These are phyloP conservation scores for Anguilla marmorata DNA, from an alignment of 2,797 vertebrate genomes.

Conservation along the genomic window DNA sequence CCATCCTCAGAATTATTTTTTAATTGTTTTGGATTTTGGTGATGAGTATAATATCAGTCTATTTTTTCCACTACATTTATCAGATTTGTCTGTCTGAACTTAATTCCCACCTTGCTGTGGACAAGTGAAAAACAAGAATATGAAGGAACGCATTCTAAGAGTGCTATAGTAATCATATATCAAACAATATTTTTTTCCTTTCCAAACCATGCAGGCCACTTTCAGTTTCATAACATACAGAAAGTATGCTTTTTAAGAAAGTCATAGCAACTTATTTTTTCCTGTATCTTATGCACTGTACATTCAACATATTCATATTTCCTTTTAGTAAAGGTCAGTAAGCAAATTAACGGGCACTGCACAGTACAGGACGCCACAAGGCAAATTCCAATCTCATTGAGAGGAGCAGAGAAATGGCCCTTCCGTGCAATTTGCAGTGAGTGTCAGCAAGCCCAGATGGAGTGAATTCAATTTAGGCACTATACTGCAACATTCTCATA, in stretches of 20 bases:
- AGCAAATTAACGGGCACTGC: not conserved
- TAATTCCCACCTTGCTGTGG: too few relatives aligned
- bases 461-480: not conserved
- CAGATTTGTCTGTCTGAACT: too few relatives aligned
- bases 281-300: not conserved
- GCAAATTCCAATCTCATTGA: not conserved
- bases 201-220: not conserved
- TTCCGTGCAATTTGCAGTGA: not conserved
- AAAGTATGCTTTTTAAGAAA: not conserved
- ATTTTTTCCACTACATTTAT: too few relatives aligned
- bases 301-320: not conserved
- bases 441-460: not conserved
- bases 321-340: not conserved
- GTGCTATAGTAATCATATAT: too few relatives aligned
- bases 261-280: not conserved
- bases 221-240: not conserved
- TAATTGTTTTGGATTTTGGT: too few relatives aligned
- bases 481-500: conserved; percentile 35
- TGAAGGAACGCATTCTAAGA: too few relatives aligned
- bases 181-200: not conserved
- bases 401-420: not conserved
- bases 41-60: too few relatives aligned
- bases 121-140: too few relatives aligned
- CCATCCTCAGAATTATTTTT: too few relatives aligned
- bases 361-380: not conserved